Evolutionary conservation across 2,113 vertebrate genomes (phyloP).

Genomic region (Istiophorus platypterus): DNA sequence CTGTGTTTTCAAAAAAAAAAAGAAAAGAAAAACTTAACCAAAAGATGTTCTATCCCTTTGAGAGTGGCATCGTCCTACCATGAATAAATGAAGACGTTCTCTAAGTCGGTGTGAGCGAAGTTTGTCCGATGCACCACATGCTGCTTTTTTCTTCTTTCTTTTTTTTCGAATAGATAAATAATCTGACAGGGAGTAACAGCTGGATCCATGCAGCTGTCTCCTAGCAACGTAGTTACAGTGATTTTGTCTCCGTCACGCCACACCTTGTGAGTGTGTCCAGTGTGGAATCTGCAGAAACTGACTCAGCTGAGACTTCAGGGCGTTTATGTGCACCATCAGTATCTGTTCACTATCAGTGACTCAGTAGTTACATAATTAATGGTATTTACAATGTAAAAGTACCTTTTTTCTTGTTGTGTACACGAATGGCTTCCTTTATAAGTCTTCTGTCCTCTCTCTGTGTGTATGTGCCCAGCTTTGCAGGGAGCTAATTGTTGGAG

Average conservation of each 20-base stretch:
- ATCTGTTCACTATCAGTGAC: too few species aligned
- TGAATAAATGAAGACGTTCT: slow-evolving; percentile 76
- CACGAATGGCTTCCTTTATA: too few species aligned
- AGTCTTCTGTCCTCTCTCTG: too few species aligned
- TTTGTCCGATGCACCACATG: slow-evolving; percentile 2
- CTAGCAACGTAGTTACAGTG: background rate
- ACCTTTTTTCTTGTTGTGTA: too few species aligned
- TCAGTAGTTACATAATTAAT: too few species aligned
- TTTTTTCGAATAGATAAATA: too few species aligned
- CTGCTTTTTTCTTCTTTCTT: background rate
- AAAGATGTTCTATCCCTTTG: slow-evolving; percentile 58
- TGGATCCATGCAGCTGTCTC: background rate
- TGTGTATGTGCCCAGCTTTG: too few species aligned
- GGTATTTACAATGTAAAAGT: too few species aligned
- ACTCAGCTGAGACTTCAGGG: too few species aligned
- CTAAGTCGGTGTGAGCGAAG: slow-evolving; percentile 38
- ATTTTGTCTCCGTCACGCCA: background rate
- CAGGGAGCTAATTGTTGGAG: too few species aligned
- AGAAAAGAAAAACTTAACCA: slow-evolving; percentile 39
- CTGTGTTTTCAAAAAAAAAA: too few species aligned
- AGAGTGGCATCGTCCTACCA: slow-evolving; percentile 43
- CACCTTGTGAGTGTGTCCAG: background rate
- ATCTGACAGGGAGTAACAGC: background rate
- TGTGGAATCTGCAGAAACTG: background rate
- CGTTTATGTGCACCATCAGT: too few species aligned